phyloP scores from a whole-genome alignment of 2,797 vertebrate species.

The Apogon hyalosoma region DNA sequence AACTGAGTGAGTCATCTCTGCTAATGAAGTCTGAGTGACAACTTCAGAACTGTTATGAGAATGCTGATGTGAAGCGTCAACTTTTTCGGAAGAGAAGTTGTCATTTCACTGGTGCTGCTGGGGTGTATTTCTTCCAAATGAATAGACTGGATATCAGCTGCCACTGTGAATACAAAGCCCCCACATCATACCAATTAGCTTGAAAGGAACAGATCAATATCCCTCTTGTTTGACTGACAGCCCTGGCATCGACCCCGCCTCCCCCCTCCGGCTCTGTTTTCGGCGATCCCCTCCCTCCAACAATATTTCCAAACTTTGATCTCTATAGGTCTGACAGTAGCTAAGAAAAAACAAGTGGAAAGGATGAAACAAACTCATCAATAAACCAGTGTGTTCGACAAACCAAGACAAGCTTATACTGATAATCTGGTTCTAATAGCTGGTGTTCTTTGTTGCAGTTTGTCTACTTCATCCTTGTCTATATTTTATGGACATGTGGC shows the following conservation, averaged over 20 bases:
- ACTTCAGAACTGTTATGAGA: conserved; percentile 23
- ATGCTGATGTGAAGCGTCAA: conserved; percentile 30
- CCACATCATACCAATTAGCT: background rate
- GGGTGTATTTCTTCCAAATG: conserved; percentile 38
- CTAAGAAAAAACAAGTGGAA: no score
- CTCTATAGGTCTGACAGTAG: no score
- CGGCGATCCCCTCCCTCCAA: no score
- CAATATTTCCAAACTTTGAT: no score
- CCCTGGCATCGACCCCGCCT: background rate
- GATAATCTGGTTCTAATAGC: no score
- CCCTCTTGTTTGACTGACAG: background rate
- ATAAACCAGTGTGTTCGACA: no score
- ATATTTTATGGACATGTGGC: no score
- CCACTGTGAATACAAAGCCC: conserved; percentile 52
- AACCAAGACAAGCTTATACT: no score
- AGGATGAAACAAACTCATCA: no score
- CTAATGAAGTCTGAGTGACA: conserved; percentile 11
- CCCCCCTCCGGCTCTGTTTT: no score
- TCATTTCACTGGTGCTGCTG: conserved; percentile 8
- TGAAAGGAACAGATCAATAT: conserved; percentile 26
- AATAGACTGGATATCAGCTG: conserved; percentile 16
- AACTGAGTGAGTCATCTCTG: background rate
- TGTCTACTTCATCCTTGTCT: no score
- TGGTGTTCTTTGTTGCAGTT: no score
- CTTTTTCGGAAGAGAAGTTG: conserved; percentile 20